These are phyloP conservation scores for Phocoena sinus DNA, from an alignment of 2,113 vertebrate genomes.

Conservation along the genomic window DNA sequence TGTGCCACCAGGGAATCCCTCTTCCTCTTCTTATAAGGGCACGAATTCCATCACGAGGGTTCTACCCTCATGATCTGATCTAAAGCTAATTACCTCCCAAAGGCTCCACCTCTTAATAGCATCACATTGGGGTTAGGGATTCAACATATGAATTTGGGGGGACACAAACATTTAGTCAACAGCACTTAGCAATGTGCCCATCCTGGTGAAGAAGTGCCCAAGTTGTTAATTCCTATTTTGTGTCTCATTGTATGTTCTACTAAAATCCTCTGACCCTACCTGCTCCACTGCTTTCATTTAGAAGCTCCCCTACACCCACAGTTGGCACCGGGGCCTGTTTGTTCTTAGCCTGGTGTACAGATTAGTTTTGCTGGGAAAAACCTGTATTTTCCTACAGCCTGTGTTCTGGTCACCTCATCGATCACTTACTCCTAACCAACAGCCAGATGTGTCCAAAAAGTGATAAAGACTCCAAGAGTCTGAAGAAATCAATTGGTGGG, in stretches of 20 bases:
- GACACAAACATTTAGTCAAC: background rate
- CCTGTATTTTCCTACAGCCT: background rate
- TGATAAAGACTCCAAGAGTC: background rate
- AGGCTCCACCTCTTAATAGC: background rate
- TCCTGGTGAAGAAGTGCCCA: background rate
- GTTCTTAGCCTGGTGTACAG: background rate
- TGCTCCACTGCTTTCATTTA: background rate
- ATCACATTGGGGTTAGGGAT: background rate
- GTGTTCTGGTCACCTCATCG: background rate
- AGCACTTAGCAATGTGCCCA: background rate
- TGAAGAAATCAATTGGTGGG: background rate
- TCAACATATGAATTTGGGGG: background rate
- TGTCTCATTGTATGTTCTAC: background rate
- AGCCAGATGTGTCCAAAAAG: background rate
- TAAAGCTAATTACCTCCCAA: background rate
- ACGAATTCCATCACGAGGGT: background rate
- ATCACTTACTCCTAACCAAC: background rate
- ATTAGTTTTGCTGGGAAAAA: background rate
- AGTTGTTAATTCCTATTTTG: background rate
- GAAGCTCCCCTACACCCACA: background rate
- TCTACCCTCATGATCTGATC: background rate
- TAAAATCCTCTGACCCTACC: background rate
- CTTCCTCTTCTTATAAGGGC: background rate
- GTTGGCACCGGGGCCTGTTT: background rate
- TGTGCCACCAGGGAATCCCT: background rate